phyloP scores from a whole-genome alignment of 2,113 vertebrate genomes.

The Litocranius walleri region DNA sequence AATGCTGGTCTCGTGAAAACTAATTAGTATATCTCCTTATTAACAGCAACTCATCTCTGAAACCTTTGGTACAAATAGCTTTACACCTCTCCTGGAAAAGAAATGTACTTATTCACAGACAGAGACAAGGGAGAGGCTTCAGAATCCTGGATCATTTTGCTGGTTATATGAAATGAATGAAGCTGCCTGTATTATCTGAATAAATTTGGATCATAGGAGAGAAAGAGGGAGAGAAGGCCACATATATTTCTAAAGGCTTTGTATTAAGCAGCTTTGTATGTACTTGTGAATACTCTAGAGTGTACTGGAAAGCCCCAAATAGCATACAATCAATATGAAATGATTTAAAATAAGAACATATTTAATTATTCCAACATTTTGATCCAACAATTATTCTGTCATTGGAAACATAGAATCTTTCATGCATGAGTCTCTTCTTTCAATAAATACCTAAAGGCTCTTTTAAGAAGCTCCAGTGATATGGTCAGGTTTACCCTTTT shows the following conservation, averaged over 20 bases:
- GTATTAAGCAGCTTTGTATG: neutral
- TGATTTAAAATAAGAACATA: neutral
- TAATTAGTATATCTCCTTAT: neutral
- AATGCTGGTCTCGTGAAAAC: neutral
- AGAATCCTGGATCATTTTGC: neutral
- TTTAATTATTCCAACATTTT: neutral
- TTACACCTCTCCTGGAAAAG: neutral
- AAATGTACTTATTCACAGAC: neutral
- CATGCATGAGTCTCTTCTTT: neutral
- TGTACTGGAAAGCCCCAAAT: neutral
- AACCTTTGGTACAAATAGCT: neutral
- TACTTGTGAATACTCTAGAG: neutral
- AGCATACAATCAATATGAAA: neutral
- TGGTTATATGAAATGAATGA: neutral
- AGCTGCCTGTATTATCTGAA: neutral
- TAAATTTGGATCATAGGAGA: neutral
- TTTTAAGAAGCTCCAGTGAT: neutral
- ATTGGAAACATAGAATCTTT: neutral
- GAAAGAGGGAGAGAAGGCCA: neutral
- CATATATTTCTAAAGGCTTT: neutral
- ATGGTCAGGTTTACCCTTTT: neutral
- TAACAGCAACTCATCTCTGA: conserved; percentile 20
- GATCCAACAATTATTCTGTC: neutral
- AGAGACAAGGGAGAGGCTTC: neutral
- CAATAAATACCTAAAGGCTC: neutral